Evolutionary conservation across 1,140 invertebrate genomes (phyloP).

Genomic region (Fopius arisanus): DNA sequence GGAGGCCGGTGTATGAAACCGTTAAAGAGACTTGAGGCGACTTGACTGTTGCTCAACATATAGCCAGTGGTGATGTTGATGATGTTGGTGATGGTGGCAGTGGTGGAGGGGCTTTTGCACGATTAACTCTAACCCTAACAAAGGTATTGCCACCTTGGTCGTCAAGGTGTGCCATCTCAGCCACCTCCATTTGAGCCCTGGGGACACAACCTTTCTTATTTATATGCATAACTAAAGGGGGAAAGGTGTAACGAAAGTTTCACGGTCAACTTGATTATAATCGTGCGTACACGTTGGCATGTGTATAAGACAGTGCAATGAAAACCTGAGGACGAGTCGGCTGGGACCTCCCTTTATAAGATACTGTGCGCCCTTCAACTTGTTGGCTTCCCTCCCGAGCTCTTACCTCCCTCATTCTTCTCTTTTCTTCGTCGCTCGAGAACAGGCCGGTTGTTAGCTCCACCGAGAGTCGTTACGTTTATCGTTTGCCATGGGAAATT

Average conservation of each 20-base stretch:
- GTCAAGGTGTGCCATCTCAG: conserved; percentile 1
- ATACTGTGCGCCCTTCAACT: neutral
- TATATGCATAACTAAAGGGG: conserved; percentile 61
- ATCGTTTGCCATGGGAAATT: conserved; percentile 14
- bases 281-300: conserved; percentile 23
- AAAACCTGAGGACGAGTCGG: conserved; percentile 4
- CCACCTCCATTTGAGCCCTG: conserved; percentile 28
- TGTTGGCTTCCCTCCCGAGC: neutral
- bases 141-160: conserved; percentile 54
- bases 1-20: too few species aligned
- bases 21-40: too few species aligned
- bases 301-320: conserved; percentile 10
- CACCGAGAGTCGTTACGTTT: conserved; percentile 17
- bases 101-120: conserved; percentile 27
- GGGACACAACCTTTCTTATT: conserved; percentile 54
- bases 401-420: neutral
- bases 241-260: conserved; percentile 59
- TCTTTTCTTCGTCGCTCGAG: conserved; percentile 10
- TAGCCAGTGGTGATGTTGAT: neutral
- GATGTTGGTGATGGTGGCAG: too few species aligned
- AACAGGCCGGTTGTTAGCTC: conserved; percentile 19
- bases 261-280: conserved; percentile 48
- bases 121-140: conserved; percentile 58
- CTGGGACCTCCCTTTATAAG: neutral
- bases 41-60: neutral